Conservation (phyloP, 2,888 invertebrate species). For the Crossocerus cetratus region DNA sequence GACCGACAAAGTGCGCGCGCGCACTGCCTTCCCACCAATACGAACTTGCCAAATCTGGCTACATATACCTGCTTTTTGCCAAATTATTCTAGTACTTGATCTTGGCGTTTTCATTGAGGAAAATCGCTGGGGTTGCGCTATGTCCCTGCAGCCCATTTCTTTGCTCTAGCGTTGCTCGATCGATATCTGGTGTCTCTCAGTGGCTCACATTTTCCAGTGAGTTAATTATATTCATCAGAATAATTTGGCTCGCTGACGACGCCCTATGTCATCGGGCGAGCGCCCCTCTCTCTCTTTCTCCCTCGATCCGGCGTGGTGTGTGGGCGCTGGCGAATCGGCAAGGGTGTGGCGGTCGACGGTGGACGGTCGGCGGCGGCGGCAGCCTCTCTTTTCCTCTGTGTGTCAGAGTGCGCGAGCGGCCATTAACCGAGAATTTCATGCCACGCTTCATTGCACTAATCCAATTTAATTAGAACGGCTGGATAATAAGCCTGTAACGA, state of each 20-base stretch:
- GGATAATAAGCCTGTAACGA: slow-evolving; percentile 61
- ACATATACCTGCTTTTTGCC: too few species aligned
- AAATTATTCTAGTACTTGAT: too few species aligned
- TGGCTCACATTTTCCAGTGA: not conserved
- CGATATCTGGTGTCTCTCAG: not conserved
- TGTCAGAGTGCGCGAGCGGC: slow-evolving; percentile 38
- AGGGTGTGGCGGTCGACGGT: slow-evolving; percentile 26
- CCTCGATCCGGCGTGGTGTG: not conserved
- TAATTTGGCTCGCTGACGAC: slow-evolving; percentile 28
- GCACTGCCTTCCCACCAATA: too few species aligned
- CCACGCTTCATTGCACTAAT: slow-evolving; percentile 57
- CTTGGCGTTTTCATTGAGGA: too few species aligned
- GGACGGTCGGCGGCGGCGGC: too few species aligned
- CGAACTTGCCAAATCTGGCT: too few species aligned
- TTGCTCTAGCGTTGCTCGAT: too few species aligned
- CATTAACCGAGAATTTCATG: slow-evolving; percentile 57
- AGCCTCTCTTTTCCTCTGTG: too few species aligned
- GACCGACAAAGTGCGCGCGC: not conserved
- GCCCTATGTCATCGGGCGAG: slow-evolving; percentile 23
- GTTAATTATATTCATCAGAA: slow-evolving; percentile 38
- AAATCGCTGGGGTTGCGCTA: too few species aligned
- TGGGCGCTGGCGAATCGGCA: slow-evolving; percentile 13
- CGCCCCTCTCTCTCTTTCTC: not conserved
- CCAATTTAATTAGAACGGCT: slow-evolving; percentile 59
- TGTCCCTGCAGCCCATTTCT: too few species aligned